Conservation (phyloP, 92 coral and sea anemone species). For the Montipora capitata region DNA sequence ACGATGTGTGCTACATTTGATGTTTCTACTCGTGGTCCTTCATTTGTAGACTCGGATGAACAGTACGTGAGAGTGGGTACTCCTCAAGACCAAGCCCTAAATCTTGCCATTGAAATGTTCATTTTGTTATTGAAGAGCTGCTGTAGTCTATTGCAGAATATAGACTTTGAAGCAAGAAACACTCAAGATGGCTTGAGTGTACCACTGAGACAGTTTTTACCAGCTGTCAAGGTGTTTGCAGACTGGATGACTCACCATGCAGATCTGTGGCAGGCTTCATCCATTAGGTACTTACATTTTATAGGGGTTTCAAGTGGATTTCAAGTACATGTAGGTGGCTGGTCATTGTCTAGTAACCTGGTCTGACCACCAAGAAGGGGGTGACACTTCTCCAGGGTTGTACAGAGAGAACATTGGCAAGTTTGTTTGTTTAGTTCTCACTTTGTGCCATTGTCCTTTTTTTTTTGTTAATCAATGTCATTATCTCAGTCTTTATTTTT, state of each 20-base stretch:
- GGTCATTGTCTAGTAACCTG: too few species aligned
- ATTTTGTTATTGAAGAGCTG: conserved; percentile 71
- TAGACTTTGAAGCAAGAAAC: conserved; percentile 32
- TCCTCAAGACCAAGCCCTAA: conserved; percentile 96
- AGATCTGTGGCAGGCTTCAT: conserved; percentile 91
- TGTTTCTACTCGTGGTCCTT: neutral
- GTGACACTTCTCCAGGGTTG: too few species aligned
- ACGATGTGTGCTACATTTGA: too few species aligned
- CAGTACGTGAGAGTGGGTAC: conserved; percentile 83
- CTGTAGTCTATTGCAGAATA: conserved; percentile 41
- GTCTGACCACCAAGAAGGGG: too few species aligned
- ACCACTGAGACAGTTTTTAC: conserved; percentile 86
- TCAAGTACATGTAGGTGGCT: too few species aligned
- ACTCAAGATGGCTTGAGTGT: conserved; percentile 58
- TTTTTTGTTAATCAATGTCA: too few species aligned
- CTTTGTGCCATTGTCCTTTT: too few species aligned
- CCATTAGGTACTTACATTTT: conserved; percentile 77
- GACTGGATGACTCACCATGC: conserved; percentile 90
- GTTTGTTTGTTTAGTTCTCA: too few species aligned
- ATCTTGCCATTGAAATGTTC: conserved; percentile 90
- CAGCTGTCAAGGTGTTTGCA: conserved; percentile 93
- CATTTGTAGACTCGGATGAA: conserved; percentile 63
- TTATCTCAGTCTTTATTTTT: too few species aligned
- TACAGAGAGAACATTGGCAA: too few species aligned
- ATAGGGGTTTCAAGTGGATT: too few species aligned